Evolutionary conservation across 2,797 vertebrate species (phyloP).

Genomic region (Chaetodon trifasciatus): DNA sequence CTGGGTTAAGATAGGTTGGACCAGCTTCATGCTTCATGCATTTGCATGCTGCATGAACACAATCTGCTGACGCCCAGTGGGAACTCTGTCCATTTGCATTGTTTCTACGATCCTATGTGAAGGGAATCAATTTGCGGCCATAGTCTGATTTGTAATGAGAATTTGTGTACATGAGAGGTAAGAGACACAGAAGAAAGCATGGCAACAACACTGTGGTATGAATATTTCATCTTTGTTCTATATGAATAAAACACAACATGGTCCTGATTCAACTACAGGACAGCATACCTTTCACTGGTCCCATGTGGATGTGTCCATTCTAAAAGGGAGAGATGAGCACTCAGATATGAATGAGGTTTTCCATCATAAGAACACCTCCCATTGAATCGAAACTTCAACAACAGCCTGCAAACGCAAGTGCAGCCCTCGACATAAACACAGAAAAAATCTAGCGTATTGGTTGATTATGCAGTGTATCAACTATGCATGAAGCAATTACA

Average conservation of each 20-base stretch:
- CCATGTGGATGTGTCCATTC: constrained; percentile 41
- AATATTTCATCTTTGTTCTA: constrained; percentile 79
- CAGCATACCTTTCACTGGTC: constrained; percentile 58
- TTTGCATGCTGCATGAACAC: constrained; percentile 83
- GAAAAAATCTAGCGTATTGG: constrained; percentile 61
- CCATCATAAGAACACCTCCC: constrained; percentile 40
- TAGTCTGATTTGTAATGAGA: constrained; percentile 71
- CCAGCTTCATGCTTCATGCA: constrained; percentile 67
- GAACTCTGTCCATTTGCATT: constrained; percentile 71
- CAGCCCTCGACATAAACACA: constrained; percentile 53
- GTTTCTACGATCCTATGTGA: constrained; percentile 58
- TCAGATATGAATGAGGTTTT: constrained; percentile 60
- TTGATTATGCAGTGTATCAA: constrained; percentile 81
- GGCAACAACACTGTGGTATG: constrained; percentile 59
- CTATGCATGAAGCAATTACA: constrained; percentile 85
- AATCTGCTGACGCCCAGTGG: constrained; percentile 70
- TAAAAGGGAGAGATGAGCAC: constrained; percentile 32
- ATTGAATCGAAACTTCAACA: constrained; percentile 45
- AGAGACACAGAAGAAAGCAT: constrained; percentile 51
- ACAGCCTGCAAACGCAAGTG: constrained; percentile 38
- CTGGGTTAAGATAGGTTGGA: constrained; percentile 51
- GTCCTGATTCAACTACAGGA: constrained; percentile 61
- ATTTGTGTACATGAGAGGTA: constrained; percentile 54
- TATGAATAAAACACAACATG: constrained; percentile 80
- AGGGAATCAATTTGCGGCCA: constrained; percentile 60